Evolutionary conservation across 2,888 invertebrate species (phyloP), one percentile per base, ranked within the genome.

Genomic region (Scaptomyza caliginosa): DNA sequence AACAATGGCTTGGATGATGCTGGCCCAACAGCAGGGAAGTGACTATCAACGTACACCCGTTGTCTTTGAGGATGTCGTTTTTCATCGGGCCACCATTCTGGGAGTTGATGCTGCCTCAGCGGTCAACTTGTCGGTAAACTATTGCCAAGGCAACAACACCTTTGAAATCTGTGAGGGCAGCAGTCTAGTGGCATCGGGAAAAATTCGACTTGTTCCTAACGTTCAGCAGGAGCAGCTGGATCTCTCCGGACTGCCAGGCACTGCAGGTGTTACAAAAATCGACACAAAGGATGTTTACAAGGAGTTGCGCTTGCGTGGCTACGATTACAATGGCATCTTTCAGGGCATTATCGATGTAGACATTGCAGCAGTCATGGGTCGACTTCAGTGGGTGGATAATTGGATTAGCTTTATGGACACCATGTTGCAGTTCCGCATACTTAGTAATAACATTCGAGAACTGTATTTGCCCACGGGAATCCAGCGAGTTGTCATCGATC

Each of bases 381-480:
- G 94, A 82, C 93, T 99, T 62, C 92, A 93, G 64, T 99, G 98
- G 98, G 93, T 93, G 49, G 95, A 95, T 72, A 96, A 98, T 92
- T 99, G 99, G 98, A 95, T 99, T 52, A 95, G 98, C 40, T 99
- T 96, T 92, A 94, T 99, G 91, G 99, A 99, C 91, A 97, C 98
- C 2, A 97, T 99, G 96, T 93, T 99, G 43, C 99, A 99, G 92
- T 97, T 97, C 89, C 94, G 94, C 40, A 96, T 98, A 85, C 92
- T 98, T 70, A 95, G 95, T 49, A 94, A 94, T 72, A 93, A 94
- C 77, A 94, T 95, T 13, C 93, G 96, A 36, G 95, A 96, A 87
- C 92, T 99, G 13, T 96, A 95, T 90, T 92, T 99, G 59, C 98
- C 98, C 1, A 98, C 98, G 23, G 93, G 97, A 56, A 93, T 99